A percentile compares a stretch with the other conserved stretches of the same genome.
Evolutionary conservation across 2,888 invertebrate species (phyloP).

Genomic region (Choristoneura rosaceana): DNA sequence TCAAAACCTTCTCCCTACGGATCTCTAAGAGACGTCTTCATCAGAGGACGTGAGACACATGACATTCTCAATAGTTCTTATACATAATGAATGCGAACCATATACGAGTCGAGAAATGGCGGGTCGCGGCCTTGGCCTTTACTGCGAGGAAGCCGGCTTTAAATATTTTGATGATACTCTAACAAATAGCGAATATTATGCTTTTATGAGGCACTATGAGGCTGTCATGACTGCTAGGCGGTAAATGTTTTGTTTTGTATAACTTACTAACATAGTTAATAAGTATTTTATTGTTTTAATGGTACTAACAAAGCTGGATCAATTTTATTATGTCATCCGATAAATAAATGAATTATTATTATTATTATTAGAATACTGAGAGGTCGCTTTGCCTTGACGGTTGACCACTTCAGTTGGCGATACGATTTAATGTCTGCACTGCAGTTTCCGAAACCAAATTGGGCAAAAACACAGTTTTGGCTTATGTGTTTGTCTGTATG

Average conservation of each 20-base stretch:
- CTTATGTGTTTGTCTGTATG: no score
- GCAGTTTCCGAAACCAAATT: no score
- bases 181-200: neutral
- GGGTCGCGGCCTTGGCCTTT: conserved; percentile 18
- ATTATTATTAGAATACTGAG: conserved; percentile 3
- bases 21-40: conserved; percentile 2
- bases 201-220: no score
- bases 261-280: no score
- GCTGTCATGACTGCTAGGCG: no score
- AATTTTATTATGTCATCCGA: no score
- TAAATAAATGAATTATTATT: no score
- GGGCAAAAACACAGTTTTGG: no score
- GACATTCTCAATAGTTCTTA: neutral
- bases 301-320: no score
- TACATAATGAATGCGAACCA: conserved; percentile 2
- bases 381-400: neutral
- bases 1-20: neutral
- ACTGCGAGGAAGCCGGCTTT: neutral
- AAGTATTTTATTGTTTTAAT: no score
- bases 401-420: neutral
- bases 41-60: neutral
- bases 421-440: no score
- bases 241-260: no score
- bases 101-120: conserved; percentile 2
- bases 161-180: neutral